phyloP scores from a whole-genome alignment of 53 echinoderm and acorn worm genomes.

The Astropecten irregularis region DNA sequence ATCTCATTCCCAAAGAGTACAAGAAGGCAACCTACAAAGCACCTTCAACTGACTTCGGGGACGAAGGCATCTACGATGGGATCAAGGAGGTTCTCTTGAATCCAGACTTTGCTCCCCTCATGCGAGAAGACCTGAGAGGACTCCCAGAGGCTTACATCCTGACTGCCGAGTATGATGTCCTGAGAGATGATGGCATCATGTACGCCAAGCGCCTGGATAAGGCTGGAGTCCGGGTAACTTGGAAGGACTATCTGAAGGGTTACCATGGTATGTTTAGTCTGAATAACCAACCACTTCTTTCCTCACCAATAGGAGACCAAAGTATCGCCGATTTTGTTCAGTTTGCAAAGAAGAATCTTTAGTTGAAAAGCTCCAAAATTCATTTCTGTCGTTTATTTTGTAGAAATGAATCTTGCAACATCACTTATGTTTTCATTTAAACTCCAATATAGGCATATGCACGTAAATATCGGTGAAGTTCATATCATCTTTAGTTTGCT shows the following conservation, averaged over 20 bases:
- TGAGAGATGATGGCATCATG: constrained; percentile 87
- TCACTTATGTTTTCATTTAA: no score
- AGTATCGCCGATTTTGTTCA: neutral
- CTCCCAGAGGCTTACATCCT: constrained; percentile 73
- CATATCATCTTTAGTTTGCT: no score
- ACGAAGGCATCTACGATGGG: constrained; percentile 64
- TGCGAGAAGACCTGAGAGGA: constrained; percentile 65
- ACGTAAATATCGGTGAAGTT: no score
- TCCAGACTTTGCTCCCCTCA: constrained; percentile 71
- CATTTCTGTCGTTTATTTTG: no score
- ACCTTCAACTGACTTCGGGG: constrained; percentile 52
- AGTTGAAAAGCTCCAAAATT: no score
- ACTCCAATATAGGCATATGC: no score
- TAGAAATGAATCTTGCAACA: no score
- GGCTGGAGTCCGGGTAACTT: constrained; percentile 76
- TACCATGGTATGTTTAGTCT: neutral
- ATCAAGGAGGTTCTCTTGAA: constrained; percentile 51
- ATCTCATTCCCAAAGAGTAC: constrained; percentile 63
- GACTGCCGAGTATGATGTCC: constrained; percentile 78
- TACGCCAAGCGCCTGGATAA: constrained; percentile 76
- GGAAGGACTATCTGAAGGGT: no score
- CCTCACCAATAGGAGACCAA: neutral
- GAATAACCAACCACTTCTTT: neutral
- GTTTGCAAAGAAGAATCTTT: neutral
- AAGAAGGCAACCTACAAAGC: constrained; percentile 55